Conservation (phyloP, 2,113 vertebrate species). For the Aspiorhynchus laticeps region DNA sequence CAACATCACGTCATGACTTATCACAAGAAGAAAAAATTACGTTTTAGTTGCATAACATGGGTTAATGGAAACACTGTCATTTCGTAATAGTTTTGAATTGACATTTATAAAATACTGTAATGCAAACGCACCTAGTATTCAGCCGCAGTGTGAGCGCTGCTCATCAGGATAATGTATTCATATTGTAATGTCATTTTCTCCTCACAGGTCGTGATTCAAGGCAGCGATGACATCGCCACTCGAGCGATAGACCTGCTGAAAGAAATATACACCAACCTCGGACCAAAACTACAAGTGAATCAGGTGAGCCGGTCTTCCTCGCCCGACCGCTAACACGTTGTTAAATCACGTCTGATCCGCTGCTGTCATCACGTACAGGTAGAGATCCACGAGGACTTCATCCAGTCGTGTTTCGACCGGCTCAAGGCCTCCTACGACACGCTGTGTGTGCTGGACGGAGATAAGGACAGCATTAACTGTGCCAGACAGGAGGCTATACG, state of each 20-base stretch:
- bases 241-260: slow-evolving; percentile 79
- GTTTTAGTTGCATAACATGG: too few species aligned
- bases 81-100: too few species aligned
- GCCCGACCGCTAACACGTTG: fast-evolving
- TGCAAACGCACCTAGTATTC: too few species aligned
- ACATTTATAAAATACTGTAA: too few species aligned
- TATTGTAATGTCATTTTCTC: slow-evolving; percentile 3
- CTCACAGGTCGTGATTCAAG: slow-evolving; percentile 94
- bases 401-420: slow-evolving; percentile 99
- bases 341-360: background rate
- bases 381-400: slow-evolving; percentile 98
- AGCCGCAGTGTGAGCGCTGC: background rate
- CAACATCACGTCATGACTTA: too few species aligned
- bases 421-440: slow-evolving; percentile 79
- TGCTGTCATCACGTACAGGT: slow-evolving; percentile 77
- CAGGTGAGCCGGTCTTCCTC: slow-evolving; percentile 77
- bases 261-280: slow-evolving; percentile 98
- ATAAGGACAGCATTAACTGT: slow-evolving; percentile 98
- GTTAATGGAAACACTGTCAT: too few species aligned
- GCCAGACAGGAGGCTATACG: slow-evolving; percentile 95
- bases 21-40: too few species aligned
- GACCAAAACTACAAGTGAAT: slow-evolving; percentile 96
- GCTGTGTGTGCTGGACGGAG: slow-evolving; percentile 91
- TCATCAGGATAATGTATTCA: background rate
- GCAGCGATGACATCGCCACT: slow-evolving; percentile 92